Base-by-base conservation (phyloP, 64 coral and sea anemone species). In the Hydrozoanthus tunicans region DNA sequence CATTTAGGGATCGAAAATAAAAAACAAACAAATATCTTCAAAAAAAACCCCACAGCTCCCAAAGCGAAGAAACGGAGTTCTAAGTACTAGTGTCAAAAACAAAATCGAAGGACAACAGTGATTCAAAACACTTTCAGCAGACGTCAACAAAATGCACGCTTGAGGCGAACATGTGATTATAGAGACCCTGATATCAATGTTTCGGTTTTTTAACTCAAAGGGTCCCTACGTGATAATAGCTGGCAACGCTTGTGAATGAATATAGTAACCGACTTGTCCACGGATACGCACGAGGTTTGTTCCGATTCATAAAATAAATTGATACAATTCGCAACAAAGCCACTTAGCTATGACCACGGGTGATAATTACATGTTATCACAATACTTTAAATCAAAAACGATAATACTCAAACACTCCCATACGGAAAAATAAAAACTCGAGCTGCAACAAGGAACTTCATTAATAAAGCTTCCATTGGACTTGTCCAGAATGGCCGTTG, bases 291-390 rank as follows among this genome's bases (percentile, higher is more conserved):
- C 32, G 0, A 2, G 32, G 32, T 0, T 43, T 69, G 1, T 69
- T 69, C 66, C 6, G 14, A 17, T 43, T 43, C 32, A 43, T 43
- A 43, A 43, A 43, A 43, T 43, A 43, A 71, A 72, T 43, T 70
- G 10, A 88, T 73, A 73, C 58, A 86, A 70, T 9, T 70, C 8
- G 64, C 6, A 57, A 56, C 81, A 85, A 85, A 85, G 15, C 17
- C 64, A 70, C 27, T 86, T 71, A 70, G 5, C 14, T 9, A 23
- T 25, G 82, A 51, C 64, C 53, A 70, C 32, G 32, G 32, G 32
- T 58, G 2, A 13, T 57, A 70, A 56, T 85, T 8, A 64, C 26
- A 82, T 71, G 7, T 85, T 70, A 70, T 57, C 25, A 88, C 53
- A 60, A 88, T 59, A 32, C 3, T 65, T 60, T 56, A 75, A 17